A percentile compares a stretch with the other conserved stretches of the same genome.
Evolutionary conservation across 2,888 invertebrate genomes (phyloP).

Genomic region (Leptinotarsa rubiginosa): DNA sequence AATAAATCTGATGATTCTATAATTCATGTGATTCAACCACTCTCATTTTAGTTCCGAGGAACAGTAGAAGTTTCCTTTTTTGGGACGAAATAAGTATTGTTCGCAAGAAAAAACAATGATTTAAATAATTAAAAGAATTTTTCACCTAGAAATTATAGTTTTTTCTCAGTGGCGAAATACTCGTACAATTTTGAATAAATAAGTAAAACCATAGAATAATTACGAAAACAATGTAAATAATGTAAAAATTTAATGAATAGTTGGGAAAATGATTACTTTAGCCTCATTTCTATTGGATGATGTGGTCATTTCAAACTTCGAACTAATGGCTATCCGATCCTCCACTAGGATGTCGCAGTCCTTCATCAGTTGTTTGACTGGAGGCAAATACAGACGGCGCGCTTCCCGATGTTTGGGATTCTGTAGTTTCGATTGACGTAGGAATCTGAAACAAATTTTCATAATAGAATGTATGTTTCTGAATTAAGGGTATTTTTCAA

Average conservation of each 20-base stretch:
- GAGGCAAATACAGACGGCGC: conserved; percentile 49
- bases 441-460: conserved; percentile 48
- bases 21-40: no score
- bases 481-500: not conserved
- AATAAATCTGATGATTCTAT: no score
- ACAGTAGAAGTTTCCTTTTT: no score
- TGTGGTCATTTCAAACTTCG: conserved; percentile 3
- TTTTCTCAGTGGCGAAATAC: not conserved
- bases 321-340: conserved; percentile 60
- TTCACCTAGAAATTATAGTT: no score
- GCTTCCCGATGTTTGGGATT: conserved; percentile 58
- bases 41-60: no score
- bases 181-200: no score
- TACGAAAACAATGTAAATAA: conserved; percentile 15
- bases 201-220: conserved; percentile 12
- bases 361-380: conserved; percentile 57
- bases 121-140: no score
- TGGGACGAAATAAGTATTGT: no score
- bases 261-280: not conserved
- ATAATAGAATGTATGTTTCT: not conserved
- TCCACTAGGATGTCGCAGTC: conserved; percentile 58
- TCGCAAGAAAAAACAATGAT: no score
- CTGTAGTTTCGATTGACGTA: conserved; percentile 59
- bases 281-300: not conserved
- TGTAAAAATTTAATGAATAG: not conserved